These are phyloP conservation scores for Rattus rattus DNA, from an alignment of 2,113 vertebrate genomes.

Conservation along the genomic window DNA sequence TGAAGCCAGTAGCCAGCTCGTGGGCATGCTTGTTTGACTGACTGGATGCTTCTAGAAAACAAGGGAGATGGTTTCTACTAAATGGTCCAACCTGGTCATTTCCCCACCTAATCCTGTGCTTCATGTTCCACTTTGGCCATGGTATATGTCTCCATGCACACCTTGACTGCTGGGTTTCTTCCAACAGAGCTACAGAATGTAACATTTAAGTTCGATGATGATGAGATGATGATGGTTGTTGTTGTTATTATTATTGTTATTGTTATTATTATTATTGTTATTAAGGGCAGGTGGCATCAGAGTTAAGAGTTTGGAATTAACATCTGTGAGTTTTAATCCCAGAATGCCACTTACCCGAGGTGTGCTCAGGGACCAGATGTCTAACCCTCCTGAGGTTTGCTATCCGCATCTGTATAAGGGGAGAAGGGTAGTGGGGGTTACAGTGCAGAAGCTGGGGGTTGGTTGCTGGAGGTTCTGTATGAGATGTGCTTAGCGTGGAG, in stretches of 20 bases:
- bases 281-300: not conserved
- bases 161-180: not conserved
- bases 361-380: not conserved
- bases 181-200: not conserved
- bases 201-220: not conserved
- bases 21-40: not conserved
- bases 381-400: not conserved
- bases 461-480: not conserved
- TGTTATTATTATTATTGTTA: not conserved
- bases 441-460: not conserved
- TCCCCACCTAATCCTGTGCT: not conserved
- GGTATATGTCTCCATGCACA: not conserved
- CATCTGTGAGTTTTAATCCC: not conserved
- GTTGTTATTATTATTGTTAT: not conserved
- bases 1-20: not conserved
- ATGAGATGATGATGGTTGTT: no score
- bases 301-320: not conserved
- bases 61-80: not conserved
- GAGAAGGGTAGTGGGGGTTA: no score
- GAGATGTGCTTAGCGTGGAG: accelerated
- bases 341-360: not conserved
- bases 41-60: not conserved
- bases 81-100: not conserved
- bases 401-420: slow-evolving; percentile 22
- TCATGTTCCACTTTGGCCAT: not conserved